These are phyloP conservation scores for Tetranychus piercei DNA, from an alignment of 2,888 invertebrate genomes.

Conservation along the genomic window DNA sequence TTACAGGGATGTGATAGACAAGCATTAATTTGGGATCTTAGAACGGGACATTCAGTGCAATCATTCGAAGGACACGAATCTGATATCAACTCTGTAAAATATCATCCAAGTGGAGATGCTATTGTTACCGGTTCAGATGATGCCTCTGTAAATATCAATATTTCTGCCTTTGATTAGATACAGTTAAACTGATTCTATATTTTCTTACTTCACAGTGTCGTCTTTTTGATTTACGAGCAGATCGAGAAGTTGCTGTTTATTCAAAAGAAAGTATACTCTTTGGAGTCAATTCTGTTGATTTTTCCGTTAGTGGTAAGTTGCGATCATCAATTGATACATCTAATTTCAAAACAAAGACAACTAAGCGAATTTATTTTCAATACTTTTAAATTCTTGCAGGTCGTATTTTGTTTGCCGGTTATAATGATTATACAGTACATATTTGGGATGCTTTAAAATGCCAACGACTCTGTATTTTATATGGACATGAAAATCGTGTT, in stretches of 20 bases:
- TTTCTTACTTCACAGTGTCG: conserved; percentile 48
- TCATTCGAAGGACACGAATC: conserved; percentile 96
- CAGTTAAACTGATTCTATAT: not conserved
- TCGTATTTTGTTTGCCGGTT: conserved; percentile 86
- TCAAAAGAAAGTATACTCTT: conserved; percentile 92
- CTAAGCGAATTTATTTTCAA: not conserved
- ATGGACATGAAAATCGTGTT: conserved; percentile 89
- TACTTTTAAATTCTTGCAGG: conserved; percentile 37
- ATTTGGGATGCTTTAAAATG: conserved; percentile 97
- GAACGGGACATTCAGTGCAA: conserved; percentile 91
- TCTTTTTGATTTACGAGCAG: conserved; percentile 87
- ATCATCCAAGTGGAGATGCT: conserved; percentile 97
- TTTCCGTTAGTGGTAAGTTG: conserved; percentile 66
- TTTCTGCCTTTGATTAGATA: not conserved
- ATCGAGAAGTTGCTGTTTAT: conserved; percentile 88
- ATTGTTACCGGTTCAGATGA: conserved; percentile 97
- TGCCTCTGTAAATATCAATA: conserved; percentile 48
- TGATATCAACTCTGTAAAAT: conserved; percentile 91
- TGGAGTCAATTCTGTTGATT: conserved; percentile 92
- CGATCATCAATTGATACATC: no score
- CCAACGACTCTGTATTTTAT: conserved; percentile 64
- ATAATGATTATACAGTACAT: conserved; percentile 95
- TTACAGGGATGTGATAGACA: conserved; percentile 76
- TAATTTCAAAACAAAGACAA: no score
- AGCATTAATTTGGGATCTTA: conserved; percentile 97